Percentiles rank a stretch among this genome's conserved stretches.
Evolutionary conservation across 2,797 vertebrate species (phyloP).

Genomic region (Tolypeutes matacus): DNA sequence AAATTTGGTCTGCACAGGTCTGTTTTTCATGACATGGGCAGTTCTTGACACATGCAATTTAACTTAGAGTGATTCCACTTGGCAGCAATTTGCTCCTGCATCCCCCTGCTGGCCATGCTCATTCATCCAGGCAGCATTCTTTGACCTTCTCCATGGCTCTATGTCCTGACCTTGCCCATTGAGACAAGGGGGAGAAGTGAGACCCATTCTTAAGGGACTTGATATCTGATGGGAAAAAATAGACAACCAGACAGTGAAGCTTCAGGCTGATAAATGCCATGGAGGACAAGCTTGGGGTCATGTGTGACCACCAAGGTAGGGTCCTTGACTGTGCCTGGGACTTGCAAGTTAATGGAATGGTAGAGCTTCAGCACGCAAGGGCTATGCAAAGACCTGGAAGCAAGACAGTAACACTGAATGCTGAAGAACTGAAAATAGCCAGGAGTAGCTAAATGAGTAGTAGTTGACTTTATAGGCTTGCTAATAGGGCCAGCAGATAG

Average conservation of each 20-base stretch:
- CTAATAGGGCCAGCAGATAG: accelerated
- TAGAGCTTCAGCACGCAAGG: background rate
- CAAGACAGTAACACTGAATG: background rate
- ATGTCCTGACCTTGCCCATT: accelerated
- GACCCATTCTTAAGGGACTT: background rate
- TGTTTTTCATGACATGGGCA: slow-evolving; percentile 69
- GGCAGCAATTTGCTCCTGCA: background rate
- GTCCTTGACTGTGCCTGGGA: background rate
- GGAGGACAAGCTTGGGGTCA: background rate
- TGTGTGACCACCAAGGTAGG: background rate
- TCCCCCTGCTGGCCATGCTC: background rate
- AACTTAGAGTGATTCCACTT: slow-evolving; percentile 3
- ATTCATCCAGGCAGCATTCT: background rate
- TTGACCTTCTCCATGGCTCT: accelerated
- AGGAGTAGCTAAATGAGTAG: accelerated
- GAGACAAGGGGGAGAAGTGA: background rate
- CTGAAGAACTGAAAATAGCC: accelerated
- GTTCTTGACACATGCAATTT: background rate
- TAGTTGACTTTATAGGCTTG: accelerated
- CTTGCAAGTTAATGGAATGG: background rate
- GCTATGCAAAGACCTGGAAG: accelerated
- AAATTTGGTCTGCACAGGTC: slow-evolving; percentile 76
- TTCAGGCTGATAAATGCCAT: too few relatives aligned
- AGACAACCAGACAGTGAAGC: background rate
- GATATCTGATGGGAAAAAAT: accelerated